Evolutionary conservation across 64 coral and sea anemone genomes (phyloP), one percentile per base, ranked within the genome.

Genomic region (Pocillopora verrucosa): DNA sequence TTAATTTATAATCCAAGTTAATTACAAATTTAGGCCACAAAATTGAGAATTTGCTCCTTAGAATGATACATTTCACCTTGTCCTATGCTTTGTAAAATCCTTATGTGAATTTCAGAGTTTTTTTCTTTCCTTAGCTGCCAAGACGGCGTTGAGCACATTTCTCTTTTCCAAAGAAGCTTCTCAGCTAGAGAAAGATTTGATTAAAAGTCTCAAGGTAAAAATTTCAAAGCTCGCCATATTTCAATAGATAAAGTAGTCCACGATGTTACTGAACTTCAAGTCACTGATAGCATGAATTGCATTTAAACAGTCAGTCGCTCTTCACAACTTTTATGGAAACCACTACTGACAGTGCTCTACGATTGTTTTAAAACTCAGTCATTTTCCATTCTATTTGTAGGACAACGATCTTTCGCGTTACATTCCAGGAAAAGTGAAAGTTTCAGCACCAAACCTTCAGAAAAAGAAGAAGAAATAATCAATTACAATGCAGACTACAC

Each of bases 381-480:
- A 20, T 45, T 76, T 16, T 76, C 16, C 60, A 81, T 63, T 58
- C 87, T 73, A 87, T 13, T 64, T 88, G 13, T 84, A 99, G 96
- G 96, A 99, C 74, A 89, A 91, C 10, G 96, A 99, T 72, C 83
- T 99, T 7, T 95, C 96, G 10, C 82, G 93, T 38, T 95, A 95
- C 41, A 99, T 99, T 72, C 96, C 96, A 58, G 96, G 96, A 45
- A 99, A 99, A 87, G 96, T 99, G 0, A 99, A 99, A 87, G 94
- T 99, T 74, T 99, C 96, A 20, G 96, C 96, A 35, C 96, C 96
- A 34, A 99, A 99, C 70, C 88, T 99, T 37, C 93, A 92, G 58
- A 99, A 95, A 83, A 74, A 75, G 45, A 99, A 99, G 86, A 73
- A 65, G 72, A 91, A 88, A 88, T 87, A 56, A 87, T 86, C 37